These are phyloP conservation scores for Cebidichthys violaceus DNA, from an alignment of 2,113 vertebrate species.

Conservation along the genomic window DNA sequence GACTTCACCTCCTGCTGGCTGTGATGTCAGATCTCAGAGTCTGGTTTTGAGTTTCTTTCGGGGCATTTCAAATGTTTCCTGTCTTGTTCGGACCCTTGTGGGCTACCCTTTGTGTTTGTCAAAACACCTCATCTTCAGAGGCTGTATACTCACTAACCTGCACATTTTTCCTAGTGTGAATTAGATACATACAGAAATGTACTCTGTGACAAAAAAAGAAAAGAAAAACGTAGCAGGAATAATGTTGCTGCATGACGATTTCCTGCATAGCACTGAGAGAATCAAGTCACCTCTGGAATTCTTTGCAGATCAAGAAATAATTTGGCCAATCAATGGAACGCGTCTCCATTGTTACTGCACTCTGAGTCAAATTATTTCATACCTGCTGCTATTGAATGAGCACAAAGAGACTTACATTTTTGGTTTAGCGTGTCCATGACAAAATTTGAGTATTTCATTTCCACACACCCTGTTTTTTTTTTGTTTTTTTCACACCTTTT, in stretches of 20 bases:
- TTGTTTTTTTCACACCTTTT: slow-evolving; percentile 27
- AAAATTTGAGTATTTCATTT: slow-evolving; percentile 35
- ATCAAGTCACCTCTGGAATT: slow-evolving; percentile 48
- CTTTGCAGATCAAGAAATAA: slow-evolving; percentile 29
- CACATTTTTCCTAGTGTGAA: slow-evolving; percentile 34
- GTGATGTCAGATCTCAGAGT: slow-evolving; percentile 63
- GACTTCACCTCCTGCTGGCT: neutral
- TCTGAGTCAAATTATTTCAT: slow-evolving; percentile 66
- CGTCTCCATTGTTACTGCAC: slow-evolving; percentile 51
- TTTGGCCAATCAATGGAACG: slow-evolving; percentile 25
- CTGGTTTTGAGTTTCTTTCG: slow-evolving; percentile 44
- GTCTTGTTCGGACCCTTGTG: slow-evolving; percentile 45
- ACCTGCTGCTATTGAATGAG: slow-evolving; percentile 76
- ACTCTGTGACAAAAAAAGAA: slow-evolving; percentile 33
- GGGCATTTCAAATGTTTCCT: slow-evolving; percentile 55
- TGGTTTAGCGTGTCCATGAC: slow-evolving; percentile 51
- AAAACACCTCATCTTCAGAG: slow-evolving; percentile 26
- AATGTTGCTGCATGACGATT: slow-evolving; percentile 54
- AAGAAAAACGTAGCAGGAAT: slow-evolving; percentile 28
- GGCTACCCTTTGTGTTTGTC: slow-evolving; percentile 45
- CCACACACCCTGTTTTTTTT: slow-evolving; percentile 21
- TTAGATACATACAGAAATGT: slow-evolving; percentile 30
- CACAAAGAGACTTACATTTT: slow-evolving; percentile 71
- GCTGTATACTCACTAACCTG: slow-evolving; percentile 18
- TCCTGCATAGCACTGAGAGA: slow-evolving; percentile 55